Conservation (phyloP, 2,888 invertebrate genomes). For the Heliconius ethilla region DNA sequence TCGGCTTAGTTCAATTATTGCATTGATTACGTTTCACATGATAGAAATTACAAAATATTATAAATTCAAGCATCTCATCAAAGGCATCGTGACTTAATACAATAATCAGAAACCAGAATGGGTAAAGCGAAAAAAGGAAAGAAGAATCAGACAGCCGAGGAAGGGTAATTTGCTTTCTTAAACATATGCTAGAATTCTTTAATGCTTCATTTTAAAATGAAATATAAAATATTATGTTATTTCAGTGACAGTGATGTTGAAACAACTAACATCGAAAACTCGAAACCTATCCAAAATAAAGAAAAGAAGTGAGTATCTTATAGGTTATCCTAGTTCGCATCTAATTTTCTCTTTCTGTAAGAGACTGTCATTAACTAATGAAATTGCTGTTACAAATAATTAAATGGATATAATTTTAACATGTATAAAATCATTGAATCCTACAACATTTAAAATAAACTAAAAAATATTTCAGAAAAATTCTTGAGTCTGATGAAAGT, state of each 20-base stretch:
- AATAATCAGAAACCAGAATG: conserved; percentile 74
- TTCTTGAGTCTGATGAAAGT: conserved; percentile 72
- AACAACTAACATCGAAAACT: conserved; percentile 68
- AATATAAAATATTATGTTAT: conserved; percentile 50
- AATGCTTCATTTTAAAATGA: conserved; percentile 45
- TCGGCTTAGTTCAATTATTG: conserved; percentile 61
- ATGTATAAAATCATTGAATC: not conserved
- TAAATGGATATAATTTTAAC: not conserved
- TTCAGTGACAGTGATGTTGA: conserved; percentile 85
- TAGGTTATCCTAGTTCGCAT: conserved; percentile 61
- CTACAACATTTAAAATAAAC: not conserved
- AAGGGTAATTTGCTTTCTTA: conserved; percentile 82
- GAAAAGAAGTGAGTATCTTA: conserved; percentile 74
- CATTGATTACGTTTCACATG: conserved; percentile 76
- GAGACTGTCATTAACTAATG: not conserved
- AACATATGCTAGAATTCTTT: conserved; percentile 61
- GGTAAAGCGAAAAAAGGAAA: conserved; percentile 92
- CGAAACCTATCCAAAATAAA: conserved; percentile 67
- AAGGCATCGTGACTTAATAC: conserved; percentile 75
- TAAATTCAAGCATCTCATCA: conserved; percentile 64
- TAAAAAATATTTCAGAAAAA: conserved; percentile 54
- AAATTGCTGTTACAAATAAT: not conserved
- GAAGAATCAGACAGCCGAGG: conserved; percentile 88
- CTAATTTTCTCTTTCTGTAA: conserved; percentile 27
- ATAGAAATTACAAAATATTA: conserved; percentile 73